Percentiles rank a stretch among this genome's conserved stretches.
Evolutionary conservation across 2,797 vertebrate species (phyloP).

Genomic region (Neoniphon sammara): DNA sequence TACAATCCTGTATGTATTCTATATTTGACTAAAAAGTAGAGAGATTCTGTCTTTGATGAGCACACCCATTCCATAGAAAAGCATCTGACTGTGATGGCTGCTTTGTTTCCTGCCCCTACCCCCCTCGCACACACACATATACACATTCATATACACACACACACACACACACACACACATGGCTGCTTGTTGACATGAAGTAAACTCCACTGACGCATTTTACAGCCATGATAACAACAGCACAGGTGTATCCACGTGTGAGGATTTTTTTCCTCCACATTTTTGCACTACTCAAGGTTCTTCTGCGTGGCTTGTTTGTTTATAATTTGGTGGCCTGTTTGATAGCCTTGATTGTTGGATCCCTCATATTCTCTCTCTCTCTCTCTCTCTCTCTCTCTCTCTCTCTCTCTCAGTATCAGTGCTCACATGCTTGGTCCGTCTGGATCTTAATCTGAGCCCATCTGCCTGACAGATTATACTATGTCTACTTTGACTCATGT

Average conservation of each 20-base stretch:
- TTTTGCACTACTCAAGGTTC: background rate
- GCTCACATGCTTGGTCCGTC: background rate
- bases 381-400: too few species aligned
- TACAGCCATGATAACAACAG: slow-evolving; percentile 1
- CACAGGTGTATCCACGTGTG: background rate
- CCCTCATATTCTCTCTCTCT: too few species aligned
- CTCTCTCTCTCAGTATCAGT: too few species aligned
- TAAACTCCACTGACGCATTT: background rate
- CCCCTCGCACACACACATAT: background rate
- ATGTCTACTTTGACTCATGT: slow-evolving; percentile 20
- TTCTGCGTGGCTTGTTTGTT: background rate
- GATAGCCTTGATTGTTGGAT: too few species aligned
- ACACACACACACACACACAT: background rate
- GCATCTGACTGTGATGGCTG: too few species aligned
- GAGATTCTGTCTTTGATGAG: background rate
- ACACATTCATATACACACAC: background rate
- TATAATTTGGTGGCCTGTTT: too few species aligned
- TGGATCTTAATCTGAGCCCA: slow-evolving; percentile 22
- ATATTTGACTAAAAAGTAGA: too few species aligned
- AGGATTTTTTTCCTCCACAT: background rate
- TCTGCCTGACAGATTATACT: slow-evolving; percentile 35
- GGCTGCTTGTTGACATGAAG: slow-evolving; percentile 3
- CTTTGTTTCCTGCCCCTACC: background rate
- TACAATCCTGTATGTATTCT: too few species aligned
- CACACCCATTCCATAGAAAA: background rate